phyloP scores from a whole-genome alignment of 2,888 invertebrate species.

The Tricholauxania praeusta region DNA sequence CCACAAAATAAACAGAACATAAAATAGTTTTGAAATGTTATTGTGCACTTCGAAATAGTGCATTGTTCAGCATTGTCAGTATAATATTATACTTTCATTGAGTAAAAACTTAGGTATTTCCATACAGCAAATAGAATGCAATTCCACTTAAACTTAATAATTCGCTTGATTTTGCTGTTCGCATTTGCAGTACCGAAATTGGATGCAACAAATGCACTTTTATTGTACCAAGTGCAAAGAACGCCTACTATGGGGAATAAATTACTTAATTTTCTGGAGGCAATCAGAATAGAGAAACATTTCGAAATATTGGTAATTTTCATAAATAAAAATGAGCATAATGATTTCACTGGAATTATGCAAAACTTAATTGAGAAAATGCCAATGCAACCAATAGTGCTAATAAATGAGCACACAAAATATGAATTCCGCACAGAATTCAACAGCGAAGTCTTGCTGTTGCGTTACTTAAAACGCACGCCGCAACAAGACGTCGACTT shows the following conservation, averaged over 20 bases:
- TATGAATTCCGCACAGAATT: conserved; percentile 18
- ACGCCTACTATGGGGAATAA: not conserved
- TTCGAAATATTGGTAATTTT: conserved; percentile 19
- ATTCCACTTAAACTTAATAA: no score
- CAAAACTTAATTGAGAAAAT: not conserved
- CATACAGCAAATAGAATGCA: no score
- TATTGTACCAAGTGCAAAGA: not conserved
- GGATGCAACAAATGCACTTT: not conserved
- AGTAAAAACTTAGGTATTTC: no score
- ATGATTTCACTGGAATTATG: not conserved
- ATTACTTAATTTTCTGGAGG: conserved; percentile 2
- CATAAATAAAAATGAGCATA: not conserved
- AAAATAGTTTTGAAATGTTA: no score
- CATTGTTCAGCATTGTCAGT: no score
- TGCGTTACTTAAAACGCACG: not conserved
- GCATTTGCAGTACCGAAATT: not conserved
- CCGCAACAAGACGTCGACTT: not conserved
- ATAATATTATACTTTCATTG: no score
- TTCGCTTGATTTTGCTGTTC: not conserved
- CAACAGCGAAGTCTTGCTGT: conserved; percentile 14
- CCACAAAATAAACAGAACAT: no score
- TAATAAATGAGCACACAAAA: conserved; percentile 8
- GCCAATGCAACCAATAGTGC: conserved; percentile 3
- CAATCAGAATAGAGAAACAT: not conserved
- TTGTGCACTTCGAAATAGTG: no score